phyloP scores from a whole-genome alignment of 1,140 invertebrate genomes.

The Trichonephila clavata region DNA sequence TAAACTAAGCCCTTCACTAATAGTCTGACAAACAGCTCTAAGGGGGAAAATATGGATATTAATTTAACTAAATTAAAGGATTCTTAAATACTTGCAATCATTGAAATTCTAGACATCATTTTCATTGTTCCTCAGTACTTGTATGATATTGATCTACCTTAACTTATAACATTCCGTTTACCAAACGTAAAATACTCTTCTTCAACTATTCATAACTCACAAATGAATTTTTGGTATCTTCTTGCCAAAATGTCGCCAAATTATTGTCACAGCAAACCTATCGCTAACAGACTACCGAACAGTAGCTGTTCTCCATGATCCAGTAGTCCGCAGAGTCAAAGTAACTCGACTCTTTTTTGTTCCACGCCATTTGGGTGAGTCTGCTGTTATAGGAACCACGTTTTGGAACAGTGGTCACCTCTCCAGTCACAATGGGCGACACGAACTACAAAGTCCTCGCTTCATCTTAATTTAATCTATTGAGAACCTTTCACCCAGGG shows the following conservation, averaged over 20 bases:
- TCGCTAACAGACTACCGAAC: conserved; percentile 34
- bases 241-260: conserved; percentile 15
- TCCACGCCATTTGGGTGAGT: conserved; percentile 53
- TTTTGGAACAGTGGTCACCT: conserved; percentile 58
- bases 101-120: too few species aligned
- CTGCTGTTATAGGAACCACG: conserved; percentile 5
- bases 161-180: too few species aligned
- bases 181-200: too few species aligned
- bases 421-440: conserved; percentile 25
- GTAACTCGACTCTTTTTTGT: conserved; percentile 55
- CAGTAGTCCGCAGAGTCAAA: conserved; percentile 52
- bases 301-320: conserved; percentile 62
- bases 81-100: too few species aligned
- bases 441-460: conserved; percentile 45
- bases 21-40: too few species aligned
- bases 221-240: too few species aligned
- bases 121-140: too few species aligned
- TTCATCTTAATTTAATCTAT: conserved; percentile 53
- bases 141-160: too few species aligned
- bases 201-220: too few species aligned
- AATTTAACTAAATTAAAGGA: too few species aligned
- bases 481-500: conserved; percentile 16
- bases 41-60: too few species aligned
- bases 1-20: too few species aligned
- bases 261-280: conserved; percentile 31